Conservation (phyloP, 2,888 invertebrate species). For the Lasioglossum leucozonium region DNA sequence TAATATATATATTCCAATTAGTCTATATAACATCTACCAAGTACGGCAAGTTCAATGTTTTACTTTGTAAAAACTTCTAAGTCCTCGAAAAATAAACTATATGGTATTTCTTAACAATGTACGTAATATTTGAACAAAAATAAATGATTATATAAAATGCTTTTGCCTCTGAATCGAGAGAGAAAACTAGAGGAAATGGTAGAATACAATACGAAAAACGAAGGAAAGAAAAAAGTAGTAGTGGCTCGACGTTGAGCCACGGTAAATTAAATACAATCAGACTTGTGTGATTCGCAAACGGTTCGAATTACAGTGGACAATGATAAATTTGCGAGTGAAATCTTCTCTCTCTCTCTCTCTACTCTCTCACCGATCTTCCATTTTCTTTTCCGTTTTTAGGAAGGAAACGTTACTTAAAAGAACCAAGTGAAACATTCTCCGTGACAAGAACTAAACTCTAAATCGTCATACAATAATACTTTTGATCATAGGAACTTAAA, state of each 20-base stretch:
- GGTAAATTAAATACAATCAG: conserved; percentile 35
- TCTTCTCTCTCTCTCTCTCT: background rate
- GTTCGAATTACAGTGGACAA: background rate
- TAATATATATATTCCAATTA: conserved; percentile 26
- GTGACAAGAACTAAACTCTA: conserved; percentile 38
- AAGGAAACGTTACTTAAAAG: background rate
- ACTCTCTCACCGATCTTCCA: background rate
- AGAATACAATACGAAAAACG: background rate
- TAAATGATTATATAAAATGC: conserved; percentile 48
- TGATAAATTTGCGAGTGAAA: background rate
- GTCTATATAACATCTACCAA: conserved; percentile 55
- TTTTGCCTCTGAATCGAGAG: conserved; percentile 26
- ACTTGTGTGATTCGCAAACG: background rate
- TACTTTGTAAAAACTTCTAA: conserved; percentile 67
- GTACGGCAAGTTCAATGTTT: conserved; percentile 62
- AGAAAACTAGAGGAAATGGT: conserved; percentile 5
- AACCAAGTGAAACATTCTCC: conserved; percentile 8
- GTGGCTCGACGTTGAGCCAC: conserved; percentile 12
- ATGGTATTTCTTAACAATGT: conserved; percentile 66
- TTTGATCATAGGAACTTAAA: conserved; percentile 59
- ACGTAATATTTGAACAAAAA: conserved; percentile 64
- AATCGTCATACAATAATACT: conserved; percentile 42
- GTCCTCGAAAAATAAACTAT: conserved; percentile 70
- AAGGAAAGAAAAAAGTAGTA: conserved; percentile 7
- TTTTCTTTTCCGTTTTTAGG: background rate